Conservation (phyloP, 2,113 vertebrate genomes). For the Romanogobio albipinnatus region DNA sequence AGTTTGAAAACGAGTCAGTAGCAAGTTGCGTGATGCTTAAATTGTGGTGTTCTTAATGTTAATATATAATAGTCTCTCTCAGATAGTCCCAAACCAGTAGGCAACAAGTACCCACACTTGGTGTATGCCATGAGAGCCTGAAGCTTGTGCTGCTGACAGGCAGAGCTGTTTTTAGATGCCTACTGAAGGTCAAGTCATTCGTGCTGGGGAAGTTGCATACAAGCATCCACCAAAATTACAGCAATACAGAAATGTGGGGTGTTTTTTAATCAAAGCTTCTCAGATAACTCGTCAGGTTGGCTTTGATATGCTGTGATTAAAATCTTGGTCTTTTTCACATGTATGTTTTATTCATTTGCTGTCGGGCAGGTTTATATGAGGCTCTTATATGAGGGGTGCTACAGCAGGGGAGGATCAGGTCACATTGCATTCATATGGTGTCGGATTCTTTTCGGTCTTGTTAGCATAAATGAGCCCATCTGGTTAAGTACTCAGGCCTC, state of each 20-base stretch:
- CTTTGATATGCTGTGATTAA: slow-evolving; percentile 10
- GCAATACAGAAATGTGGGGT: background rate
- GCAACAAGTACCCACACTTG: background rate
- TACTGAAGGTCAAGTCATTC: slow-evolving; percentile 85
- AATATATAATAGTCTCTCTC: slow-evolving; percentile 8
- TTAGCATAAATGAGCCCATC: slow-evolving; percentile 44
- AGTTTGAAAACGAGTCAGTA: background rate
- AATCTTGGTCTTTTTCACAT: background rate
- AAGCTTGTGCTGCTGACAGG: slow-evolving; percentile 56
- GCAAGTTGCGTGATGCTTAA: background rate
- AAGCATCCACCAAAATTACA: slow-evolving; percentile 8
- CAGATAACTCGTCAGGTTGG: background rate
- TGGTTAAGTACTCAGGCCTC: slow-evolving; percentile 24
- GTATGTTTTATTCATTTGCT: slow-evolving; percentile 3
- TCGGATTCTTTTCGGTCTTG: slow-evolving; percentile 47
- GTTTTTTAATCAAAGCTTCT: background rate
- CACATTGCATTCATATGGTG: slow-evolving; percentile 30
- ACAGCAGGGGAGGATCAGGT: slow-evolving; percentile 33
- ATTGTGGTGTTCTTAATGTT: background rate
- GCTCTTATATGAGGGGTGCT: slow-evolving; percentile 25
- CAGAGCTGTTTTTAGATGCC: slow-evolving; percentile 82
- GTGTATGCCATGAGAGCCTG: slow-evolving; percentile 42
- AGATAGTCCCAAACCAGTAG: slow-evolving; percentile 20
- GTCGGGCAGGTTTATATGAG: slow-evolving; percentile 1
- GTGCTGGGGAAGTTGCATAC: slow-evolving; percentile 69